These are phyloP conservation scores for Myotis yumanensis DNA, from an alignment of 2,113 vertebrate genomes.

Conservation along the genomic window DNA sequence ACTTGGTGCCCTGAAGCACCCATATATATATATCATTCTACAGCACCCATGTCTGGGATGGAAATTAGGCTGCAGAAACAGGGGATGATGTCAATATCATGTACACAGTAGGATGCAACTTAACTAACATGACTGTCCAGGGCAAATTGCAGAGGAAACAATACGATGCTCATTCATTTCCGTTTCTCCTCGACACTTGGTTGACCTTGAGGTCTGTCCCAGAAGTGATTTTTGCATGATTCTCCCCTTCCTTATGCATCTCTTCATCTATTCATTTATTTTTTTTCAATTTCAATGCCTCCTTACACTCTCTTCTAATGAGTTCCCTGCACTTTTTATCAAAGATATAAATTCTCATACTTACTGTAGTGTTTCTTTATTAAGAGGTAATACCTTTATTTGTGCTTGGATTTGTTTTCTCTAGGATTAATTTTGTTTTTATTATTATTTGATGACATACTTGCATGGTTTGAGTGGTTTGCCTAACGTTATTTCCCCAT, in stretches of 20 bases:
- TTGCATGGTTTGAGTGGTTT: background rate
- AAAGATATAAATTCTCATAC: background rate
- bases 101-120: rapidly evolving
- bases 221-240: background rate
- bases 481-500: background rate
- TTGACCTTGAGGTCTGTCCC: background rate
- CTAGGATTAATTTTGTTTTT: conserved; percentile 19
- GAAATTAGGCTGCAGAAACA: background rate
- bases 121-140: rapidly evolving
- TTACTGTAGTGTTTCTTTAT: background rate
- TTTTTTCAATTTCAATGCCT: background rate
- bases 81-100: rapidly evolving
- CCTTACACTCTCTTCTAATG: background rate
- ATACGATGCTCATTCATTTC: rapidly evolving
- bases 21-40: background rate
- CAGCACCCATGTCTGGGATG: background rate
- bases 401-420: background rate
- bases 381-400: conserved; percentile 7
- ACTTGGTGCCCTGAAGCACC: background rate
- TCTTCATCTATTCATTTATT: background rate
- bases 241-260: background rate
- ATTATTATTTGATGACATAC: conserved; percentile 9
- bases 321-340: background rate
- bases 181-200: background rate
- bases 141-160: rapidly evolving